These are phyloP conservation scores for Ariopsis seemanni DNA, from an alignment of 2,113 vertebrate species.

Conservation along the genomic window DNA sequence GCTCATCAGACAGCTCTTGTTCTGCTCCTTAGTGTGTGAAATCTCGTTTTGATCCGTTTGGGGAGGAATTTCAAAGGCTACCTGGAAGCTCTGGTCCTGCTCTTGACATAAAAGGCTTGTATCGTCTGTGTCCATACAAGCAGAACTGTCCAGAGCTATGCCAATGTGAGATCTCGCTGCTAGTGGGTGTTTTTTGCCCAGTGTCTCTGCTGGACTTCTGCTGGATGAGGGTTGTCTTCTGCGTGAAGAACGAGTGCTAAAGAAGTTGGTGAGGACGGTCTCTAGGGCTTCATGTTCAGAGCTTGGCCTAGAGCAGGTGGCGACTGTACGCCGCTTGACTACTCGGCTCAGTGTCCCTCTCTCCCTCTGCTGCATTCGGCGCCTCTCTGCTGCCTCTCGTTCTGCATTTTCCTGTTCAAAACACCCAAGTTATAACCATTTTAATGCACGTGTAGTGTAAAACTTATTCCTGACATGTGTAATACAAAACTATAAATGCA, in stretches of 20 bases:
- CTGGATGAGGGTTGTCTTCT: constrained; percentile 41
- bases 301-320: constrained; percentile 34
- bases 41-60: not conserved
- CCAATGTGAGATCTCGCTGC: not conserved
- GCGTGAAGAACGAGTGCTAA: constrained; percentile 53
- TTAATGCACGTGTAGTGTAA: not conserved
- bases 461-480: not conserved
- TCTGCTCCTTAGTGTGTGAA: not conserved
- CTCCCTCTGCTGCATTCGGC: constrained; percentile 54
- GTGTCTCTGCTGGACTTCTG: constrained; percentile 22
- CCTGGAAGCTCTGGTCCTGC: not conserved
- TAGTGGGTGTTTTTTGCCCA: not conserved
- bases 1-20: not conserved
- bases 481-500: no score
- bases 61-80: not conserved
- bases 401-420: constrained; percentile 71
- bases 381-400: constrained; percentile 66
- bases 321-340: constrained; percentile 58
- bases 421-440: not conserved
- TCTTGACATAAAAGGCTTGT: not conserved
- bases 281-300: constrained; percentile 58
- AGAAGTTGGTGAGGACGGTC: constrained; percentile 65
- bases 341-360: constrained; percentile 53
- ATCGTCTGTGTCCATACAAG: not conserved
- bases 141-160: not conserved